Evolutionary conservation across 1,140 invertebrate genomes (phyloP), one percentile per base, ranked within the genome.

Genomic region (Drosophila kikkawai): DNA sequence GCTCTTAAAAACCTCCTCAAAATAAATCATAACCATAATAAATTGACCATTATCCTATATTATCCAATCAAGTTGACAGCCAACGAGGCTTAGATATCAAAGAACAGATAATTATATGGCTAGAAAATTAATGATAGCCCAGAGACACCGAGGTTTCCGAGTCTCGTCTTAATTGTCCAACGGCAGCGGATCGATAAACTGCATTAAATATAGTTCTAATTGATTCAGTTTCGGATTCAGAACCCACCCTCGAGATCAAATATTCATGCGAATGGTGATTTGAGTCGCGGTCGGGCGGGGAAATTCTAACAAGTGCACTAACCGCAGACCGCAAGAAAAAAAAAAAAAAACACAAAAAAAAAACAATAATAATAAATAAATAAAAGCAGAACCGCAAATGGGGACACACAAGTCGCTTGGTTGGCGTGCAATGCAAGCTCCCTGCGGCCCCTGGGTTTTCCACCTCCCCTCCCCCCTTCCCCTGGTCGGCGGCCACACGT

Each of bases 1-100:
- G 12, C 4, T 12, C 11, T 4, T 1, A 0, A 7, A 4, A 13
- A 53, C 6, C 29, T 81, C 96, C 97, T 92, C 48, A 94, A 94
- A 45, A 2, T 34, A 34, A 34, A 39, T 6, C 0, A 3, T 19
- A 22, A 37, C 4, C 15, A 15, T 66, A 15, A 17, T 44, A 11
- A 59, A 36, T 36, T 7, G 0, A 13, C 4, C 37, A 7, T 12
- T 45, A 12, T n/a, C 12, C n/a, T 19, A n/a, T 26, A 36, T 48
- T 48, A 11, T 17, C 32, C 19, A 39, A 41, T 67, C 61, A 68
- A 22, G 15, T 34, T 39, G 61, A 65, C 34, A 65, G 26, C 36
- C 65, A 65, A 15, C 42, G 13, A 29, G 32, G 9, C 65, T 15
- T 39, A 39, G 26, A 22, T 37, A 3, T 26, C 17, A 45, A 15